Evolutionary conservation across 2,888 invertebrate genomes (phyloP).

Genomic region (Ormyrus thymus): DNA sequence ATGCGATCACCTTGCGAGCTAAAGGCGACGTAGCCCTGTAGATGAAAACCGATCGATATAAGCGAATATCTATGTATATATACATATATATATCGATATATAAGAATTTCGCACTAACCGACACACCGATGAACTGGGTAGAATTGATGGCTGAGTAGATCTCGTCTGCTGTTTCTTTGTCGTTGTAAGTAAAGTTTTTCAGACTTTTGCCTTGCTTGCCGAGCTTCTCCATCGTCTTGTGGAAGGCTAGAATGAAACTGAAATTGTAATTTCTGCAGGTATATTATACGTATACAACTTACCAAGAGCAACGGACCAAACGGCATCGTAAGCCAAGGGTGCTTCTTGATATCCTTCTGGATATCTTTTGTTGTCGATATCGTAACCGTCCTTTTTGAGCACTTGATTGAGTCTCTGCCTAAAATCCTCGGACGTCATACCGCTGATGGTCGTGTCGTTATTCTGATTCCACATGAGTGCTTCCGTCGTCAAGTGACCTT

Average conservation of each 20-base stretch:
- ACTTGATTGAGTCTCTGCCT: slow-evolving; percentile 88
- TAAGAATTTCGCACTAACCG: slow-evolving; percentile 81
- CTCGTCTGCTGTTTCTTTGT: slow-evolving; percentile 94
- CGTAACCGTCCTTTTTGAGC: slow-evolving; percentile 87
- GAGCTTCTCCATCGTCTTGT: slow-evolving; percentile 95
- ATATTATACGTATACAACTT: slow-evolving; percentile 57
- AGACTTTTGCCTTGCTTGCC: slow-evolving; percentile 87
- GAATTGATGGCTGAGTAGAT: slow-evolving; percentile 98
- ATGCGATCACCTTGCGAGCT: slow-evolving; percentile 99
- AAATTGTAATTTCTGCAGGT: not conserved
- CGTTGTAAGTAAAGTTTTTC: slow-evolving; percentile 97
- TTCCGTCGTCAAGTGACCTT: slow-evolving; percentile 98
- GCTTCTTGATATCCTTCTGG: slow-evolving; percentile 98
- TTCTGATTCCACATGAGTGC: slow-evolving; percentile 99
- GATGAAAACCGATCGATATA: slow-evolving; percentile 17
- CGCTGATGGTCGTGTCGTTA: slow-evolving; percentile 94
- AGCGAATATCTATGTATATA: not conserved
- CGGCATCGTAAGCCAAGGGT: slow-evolving; percentile 98
- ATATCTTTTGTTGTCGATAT: slow-evolving; percentile 89
- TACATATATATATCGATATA: no score
- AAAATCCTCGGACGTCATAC: slow-evolving; percentile 96
- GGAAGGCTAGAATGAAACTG: slow-evolving; percentile 84
- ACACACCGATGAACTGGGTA: slow-evolving; percentile 98
- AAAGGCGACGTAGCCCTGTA: slow-evolving; percentile 97
- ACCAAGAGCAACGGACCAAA: slow-evolving; percentile 98